Conservation (phyloP, 2,797 vertebrate genomes). For the Diceros bicornis region DNA sequence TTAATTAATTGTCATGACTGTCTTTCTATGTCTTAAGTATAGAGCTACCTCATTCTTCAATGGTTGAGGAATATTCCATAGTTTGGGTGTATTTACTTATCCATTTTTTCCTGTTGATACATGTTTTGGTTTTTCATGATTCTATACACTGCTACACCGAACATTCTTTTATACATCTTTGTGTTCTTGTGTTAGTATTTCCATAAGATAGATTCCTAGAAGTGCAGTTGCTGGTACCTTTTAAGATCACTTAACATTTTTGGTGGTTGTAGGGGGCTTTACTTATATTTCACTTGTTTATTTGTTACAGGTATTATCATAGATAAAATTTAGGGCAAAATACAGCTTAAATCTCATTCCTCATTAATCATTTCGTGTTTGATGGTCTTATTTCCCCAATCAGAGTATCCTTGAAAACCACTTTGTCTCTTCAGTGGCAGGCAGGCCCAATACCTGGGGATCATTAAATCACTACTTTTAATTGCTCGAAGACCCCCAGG, state of each 20-base stretch:
- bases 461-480: constrained; percentile 21
- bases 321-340: constrained; percentile 21
- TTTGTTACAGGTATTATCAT: neutral
- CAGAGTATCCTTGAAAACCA: neutral
- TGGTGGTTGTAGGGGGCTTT: neutral
- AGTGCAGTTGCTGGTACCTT: neutral
- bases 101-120: neutral
- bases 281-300: neutral
- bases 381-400: neutral
- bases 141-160: neutral
- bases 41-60: neutral
- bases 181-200: constrained; percentile 29
- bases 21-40: neutral
- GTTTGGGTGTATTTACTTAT: neutral
- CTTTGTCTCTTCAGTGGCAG: neutral
- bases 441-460: neutral
- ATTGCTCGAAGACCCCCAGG: neutral
- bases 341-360: neutral
- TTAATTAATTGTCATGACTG: neutral
- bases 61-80: neutral
- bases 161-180: neutral
- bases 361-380: neutral
- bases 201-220: neutral
- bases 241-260: constrained; percentile 1
- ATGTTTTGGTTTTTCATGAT: neutral